These are phyloP conservation scores for Bemisia tabaci DNA, from an alignment of 1,140 invertebrate species.

Conservation along the genomic window DNA sequence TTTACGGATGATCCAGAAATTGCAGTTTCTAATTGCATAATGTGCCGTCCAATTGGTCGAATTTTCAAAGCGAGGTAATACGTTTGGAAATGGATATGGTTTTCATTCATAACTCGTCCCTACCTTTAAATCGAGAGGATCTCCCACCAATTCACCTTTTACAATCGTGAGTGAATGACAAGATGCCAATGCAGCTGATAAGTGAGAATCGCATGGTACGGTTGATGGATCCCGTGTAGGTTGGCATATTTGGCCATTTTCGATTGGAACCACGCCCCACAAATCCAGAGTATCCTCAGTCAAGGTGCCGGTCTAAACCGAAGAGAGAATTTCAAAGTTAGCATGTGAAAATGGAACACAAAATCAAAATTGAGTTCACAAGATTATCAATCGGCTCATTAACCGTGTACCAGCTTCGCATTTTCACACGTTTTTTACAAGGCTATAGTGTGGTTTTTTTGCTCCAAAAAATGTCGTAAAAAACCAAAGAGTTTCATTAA, in stretches of 20 bases:
- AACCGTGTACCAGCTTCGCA: neutral
- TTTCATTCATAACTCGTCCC: too few species aligned
- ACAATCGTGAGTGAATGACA: slow-evolving; percentile 74
- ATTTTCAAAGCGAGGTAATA: too few species aligned
- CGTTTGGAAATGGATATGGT: too few species aligned
- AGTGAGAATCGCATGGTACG: slow-evolving; percentile 32
- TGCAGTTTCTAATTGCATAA: too few species aligned
- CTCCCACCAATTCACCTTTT: slow-evolving; percentile 57
- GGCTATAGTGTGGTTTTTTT: too few species aligned
- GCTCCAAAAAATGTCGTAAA: neutral
- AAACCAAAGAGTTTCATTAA: neutral
- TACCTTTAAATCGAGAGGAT: slow-evolving; percentile 66
- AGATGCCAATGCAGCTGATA: slow-evolving; percentile 46
- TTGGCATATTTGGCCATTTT: slow-evolving; percentile 40
- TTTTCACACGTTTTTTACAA: too few species aligned
- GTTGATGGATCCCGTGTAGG: slow-evolving; percentile 38
- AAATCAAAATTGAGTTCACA: neutral
- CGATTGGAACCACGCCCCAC: slow-evolving; percentile 63
- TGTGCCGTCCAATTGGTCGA: too few species aligned
- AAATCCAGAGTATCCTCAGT: slow-evolving; percentile 90
- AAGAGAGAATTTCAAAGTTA: slow-evolving; percentile 12
- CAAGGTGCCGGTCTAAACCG: slow-evolving; percentile 70
- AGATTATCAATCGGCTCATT: neutral
- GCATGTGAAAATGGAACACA: neutral
- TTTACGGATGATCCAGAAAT: too few species aligned